phyloP scores from a whole-genome alignment of 2,888 invertebrate genomes.

The Pecten maximus region DNA sequence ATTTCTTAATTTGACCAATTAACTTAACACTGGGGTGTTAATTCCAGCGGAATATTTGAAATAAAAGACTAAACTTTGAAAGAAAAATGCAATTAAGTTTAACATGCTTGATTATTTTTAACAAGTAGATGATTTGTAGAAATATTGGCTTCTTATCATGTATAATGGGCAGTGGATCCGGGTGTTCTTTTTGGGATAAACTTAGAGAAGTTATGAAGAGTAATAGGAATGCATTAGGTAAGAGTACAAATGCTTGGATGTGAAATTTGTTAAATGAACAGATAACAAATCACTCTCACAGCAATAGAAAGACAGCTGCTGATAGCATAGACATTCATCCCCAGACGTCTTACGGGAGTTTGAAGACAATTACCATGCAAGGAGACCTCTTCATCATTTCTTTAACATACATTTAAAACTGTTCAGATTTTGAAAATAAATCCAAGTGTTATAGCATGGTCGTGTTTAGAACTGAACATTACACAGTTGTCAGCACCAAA shows the following conservation, averaged over 20 bases:
- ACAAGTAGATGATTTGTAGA: neutral
- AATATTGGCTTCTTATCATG: neutral
- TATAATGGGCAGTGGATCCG: neutral
- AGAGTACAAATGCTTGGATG: neutral
- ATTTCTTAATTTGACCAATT: neutral
- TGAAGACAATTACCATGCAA: neutral
- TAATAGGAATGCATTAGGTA: neutral
- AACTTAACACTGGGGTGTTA: neutral
- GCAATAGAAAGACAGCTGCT: slow-evolving; percentile 8
- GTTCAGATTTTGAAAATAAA: neutral
- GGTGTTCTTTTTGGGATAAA: neutral
- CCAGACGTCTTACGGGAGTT: neutral
- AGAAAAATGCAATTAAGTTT: neutral
- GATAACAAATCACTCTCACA: neutral
- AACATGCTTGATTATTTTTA: slow-evolving; percentile 10
- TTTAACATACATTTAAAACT: neutral
- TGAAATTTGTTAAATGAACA: neutral
- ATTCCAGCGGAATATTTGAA: neutral
- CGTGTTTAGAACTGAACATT: neutral
- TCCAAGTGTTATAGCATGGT: neutral
- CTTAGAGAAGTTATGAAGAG: neutral
- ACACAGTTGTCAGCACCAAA: neutral
- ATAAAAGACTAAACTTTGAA: neutral
- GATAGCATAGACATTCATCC: neutral
- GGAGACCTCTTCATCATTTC: neutral